Base-by-base conservation (phyloP, 2,888 invertebrate species). In the Chouioia cunea region DNA sequence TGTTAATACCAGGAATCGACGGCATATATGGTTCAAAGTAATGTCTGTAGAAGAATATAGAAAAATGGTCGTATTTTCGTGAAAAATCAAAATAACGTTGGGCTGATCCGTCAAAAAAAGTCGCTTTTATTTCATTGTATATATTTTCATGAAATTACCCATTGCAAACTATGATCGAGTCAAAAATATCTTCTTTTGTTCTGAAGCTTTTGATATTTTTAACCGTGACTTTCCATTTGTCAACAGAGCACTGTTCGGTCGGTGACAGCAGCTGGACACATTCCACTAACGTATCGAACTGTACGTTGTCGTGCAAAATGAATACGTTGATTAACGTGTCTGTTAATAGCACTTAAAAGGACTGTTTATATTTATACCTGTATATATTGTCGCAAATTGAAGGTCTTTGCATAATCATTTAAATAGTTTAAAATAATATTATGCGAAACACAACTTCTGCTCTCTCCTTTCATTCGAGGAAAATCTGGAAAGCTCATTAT, bases 401-500 rank as follows among this genome's bases (percentile, higher is more conserved):
- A 93, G 73, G 91, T 84, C 57, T 89, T 86, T 0, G 90, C 89
- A 81, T 92, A 94, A 57, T 88, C 86, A 74, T 90, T 86, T 62
- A 95, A 85, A 81, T 95, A 95, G 72, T 89, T 86, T 66, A 91
- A 86, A 74, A 94, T 92, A 80, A 92, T 90, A 14, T 87, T 82
- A 76, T 93, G 93, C 0, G 86, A 85, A 12, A 93, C 88, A 80
- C 91, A 94, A 0, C 93, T 91, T n/a, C 87, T 87, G 0, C 89
- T 86, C 56, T 83, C 88, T 72, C 87, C 74, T 22, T 68, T 68
- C 2, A 90, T 88, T 79, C 91, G 91, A 1, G 90, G 89, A 81
- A 89, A 93, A 71, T 91, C 93, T 20, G 90, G 89, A 81, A 91
- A 95, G 75, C 90, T 90, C 95, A 96, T 96, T 12, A 93, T 88